These are phyloP conservation scores for Erythrocercus mccallii DNA, from an alignment of 2,113 vertebrate species.

Conservation along the genomic window DNA sequence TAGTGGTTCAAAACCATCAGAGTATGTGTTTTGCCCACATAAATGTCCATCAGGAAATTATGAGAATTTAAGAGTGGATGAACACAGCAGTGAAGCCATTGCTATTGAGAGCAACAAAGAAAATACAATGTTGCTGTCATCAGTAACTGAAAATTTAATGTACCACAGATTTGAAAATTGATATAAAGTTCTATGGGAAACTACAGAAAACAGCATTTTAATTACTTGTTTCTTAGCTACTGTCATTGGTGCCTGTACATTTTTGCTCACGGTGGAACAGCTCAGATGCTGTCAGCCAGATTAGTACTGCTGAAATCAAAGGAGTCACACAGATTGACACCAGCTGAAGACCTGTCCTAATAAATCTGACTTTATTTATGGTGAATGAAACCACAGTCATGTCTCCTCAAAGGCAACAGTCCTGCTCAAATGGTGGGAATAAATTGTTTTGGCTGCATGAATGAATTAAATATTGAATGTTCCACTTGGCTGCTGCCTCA, in stretches of 20 bases:
- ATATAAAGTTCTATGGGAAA: not conserved
- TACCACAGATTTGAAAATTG: not conserved
- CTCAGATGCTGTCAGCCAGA: not conserved
- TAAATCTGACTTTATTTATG: constrained; percentile 1
- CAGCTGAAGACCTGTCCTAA: constrained; percentile 32
- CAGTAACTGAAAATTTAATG: not conserved
- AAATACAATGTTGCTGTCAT: not conserved
- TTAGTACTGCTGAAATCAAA: not conserved
- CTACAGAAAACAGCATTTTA: not conserved
- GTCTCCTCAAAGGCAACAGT: not conserved
- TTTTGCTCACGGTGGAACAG: not conserved
- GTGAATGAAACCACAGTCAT: not conserved
- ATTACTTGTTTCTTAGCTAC: not conserved
- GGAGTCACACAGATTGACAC: not conserved
- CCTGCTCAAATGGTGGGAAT: not conserved
- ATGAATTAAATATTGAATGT: not conserved
- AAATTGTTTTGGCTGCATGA: not conserved
- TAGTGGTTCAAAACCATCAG: not conserved
- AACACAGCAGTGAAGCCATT: not conserved
- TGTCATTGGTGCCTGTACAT: not conserved
- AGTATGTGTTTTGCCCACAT: not conserved
- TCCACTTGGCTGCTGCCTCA: not conserved
- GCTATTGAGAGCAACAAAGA: not conserved
- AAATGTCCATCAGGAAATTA: not conserved
- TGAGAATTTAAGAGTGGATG: not conserved